Evolutionary conservation across 1,140 invertebrate species (phyloP), one percentile per base, ranked within the genome.

Genomic region (Tribolium madens): DNA sequence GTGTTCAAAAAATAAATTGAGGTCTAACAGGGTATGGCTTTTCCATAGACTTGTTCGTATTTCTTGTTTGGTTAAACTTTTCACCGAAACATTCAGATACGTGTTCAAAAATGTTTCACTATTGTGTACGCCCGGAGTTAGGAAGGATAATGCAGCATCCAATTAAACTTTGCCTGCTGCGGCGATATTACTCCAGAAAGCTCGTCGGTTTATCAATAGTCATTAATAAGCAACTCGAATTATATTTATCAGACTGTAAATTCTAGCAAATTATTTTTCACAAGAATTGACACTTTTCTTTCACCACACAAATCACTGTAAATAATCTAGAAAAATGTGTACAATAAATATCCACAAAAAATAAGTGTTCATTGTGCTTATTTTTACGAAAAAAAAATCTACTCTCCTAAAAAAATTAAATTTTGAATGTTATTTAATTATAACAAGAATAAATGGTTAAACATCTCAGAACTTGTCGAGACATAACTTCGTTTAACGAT

Each of bases 221-320:
- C 57, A 64, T 64, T 64, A 64, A 64, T 64, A 64, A 64, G 57
- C 26, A 64, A 64, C 57, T 64, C 18, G 12, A 64, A 64, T 64
- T 64, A 64, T 33, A 33, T 64, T 64, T 64, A 64, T 64, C 57
- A 64, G 57, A 64, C 57, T 64, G 57, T 64, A 64, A 64, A 64
- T 64, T 64, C 57, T 3, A 33, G 9, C 26, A 64, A 64, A 64
- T 64, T 33, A 64, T 33, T 64, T 64, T 33, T 64, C 26, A 12
- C 57, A 64, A 64, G 57, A 64, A 64, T 42, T 42, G 0, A 9
- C 2, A 42, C n/a, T 42, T 42, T 7, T 42, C 36, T 42, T 9
- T 10, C n/a, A 9, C n/a, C 36, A n/a, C 36, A 42, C 36, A 26
- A 26, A 21, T 21, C 21, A n/a, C 21, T 4, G 1, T 4, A 26